Conservation (phyloP, 2,113 vertebrate genomes). For the Labrus mixtus region DNA sequence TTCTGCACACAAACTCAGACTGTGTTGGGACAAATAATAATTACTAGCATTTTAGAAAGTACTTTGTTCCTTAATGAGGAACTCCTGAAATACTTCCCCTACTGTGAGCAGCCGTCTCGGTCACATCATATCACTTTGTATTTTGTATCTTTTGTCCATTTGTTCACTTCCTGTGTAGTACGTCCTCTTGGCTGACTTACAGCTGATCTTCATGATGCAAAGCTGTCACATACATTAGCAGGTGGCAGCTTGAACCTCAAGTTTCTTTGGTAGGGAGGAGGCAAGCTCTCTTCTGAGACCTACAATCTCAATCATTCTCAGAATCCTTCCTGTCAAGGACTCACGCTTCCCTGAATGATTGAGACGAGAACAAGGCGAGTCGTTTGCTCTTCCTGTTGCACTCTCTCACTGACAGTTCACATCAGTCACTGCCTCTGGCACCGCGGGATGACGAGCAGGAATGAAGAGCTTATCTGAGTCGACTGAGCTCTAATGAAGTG, state of each 20-base stretch:
- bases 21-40: too few relatives aligned
- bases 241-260: neutral
- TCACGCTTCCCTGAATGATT: neutral
- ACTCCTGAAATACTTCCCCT: too few relatives aligned
- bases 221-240: constrained; percentile 2
- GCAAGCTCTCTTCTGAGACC: neutral
- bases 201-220: neutral
- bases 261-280: neutral
- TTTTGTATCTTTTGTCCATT: too few relatives aligned
- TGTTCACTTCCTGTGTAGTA: too few relatives aligned
- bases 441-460: constrained; percentile 36
- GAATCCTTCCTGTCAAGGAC: constrained; percentile 33
- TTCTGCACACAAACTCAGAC: too few relatives aligned
- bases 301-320: neutral
- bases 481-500: constrained; percentile 59
- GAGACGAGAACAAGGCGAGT: constrained; percentile 45
- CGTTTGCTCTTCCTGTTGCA: constrained; percentile 33
- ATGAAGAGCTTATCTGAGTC: constrained; percentile 33
- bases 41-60: too few relatives aligned
- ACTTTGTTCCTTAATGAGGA: too few relatives aligned
- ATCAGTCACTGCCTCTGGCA: constrained; percentile 52
- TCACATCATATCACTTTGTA: too few relatives aligned
- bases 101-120: too few relatives aligned
- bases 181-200: too few relatives aligned
- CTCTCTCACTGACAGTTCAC: constrained; percentile 34